These are phyloP conservation scores for Turritopsis rubra DNA, from an alignment of 30 jellyfish, hydroid and myxozoan genomes.

Conservation along the genomic window DNA sequence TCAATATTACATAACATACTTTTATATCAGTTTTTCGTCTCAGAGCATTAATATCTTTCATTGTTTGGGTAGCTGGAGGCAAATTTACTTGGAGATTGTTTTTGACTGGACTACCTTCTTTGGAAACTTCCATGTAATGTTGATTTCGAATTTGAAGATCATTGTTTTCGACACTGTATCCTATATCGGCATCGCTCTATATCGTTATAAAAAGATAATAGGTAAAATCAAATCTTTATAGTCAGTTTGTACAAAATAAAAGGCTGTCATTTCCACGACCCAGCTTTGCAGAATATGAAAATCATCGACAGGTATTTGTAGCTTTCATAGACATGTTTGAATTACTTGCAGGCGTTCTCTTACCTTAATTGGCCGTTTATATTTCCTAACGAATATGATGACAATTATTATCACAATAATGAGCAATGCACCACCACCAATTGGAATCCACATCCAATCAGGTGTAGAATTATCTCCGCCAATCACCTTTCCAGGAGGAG, in stretches of 20 bases:
- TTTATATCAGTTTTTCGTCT: background rate
- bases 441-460: conserved; percentile 30
- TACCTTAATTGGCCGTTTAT: conserved; percentile 40
- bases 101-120: background rate
- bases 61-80: background rate
- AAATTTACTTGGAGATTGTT: background rate
- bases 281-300: too few species aligned
- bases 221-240: background rate
- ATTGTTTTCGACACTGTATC: background rate
- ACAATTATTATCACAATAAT: conserved; percentile 19
- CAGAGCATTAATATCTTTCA: conserved; percentile 3
- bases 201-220: background rate
- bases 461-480: conserved; percentile 17
- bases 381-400: conserved; percentile 24
- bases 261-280: too few species aligned
- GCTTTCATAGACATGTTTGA: too few species aligned
- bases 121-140: background rate
- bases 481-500: conserved; percentile 10
- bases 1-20: background rate
- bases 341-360: background rate
- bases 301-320: too few species aligned
- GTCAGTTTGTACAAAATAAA: too few species aligned
- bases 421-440: conserved; percentile 12
- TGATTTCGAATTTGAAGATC: background rate
- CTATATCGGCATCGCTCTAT: background rate